Base-by-base conservation (phyloP, 35 echinoderm and acorn worm genomes). In the Heliocidaris erythrogramma region DNA sequence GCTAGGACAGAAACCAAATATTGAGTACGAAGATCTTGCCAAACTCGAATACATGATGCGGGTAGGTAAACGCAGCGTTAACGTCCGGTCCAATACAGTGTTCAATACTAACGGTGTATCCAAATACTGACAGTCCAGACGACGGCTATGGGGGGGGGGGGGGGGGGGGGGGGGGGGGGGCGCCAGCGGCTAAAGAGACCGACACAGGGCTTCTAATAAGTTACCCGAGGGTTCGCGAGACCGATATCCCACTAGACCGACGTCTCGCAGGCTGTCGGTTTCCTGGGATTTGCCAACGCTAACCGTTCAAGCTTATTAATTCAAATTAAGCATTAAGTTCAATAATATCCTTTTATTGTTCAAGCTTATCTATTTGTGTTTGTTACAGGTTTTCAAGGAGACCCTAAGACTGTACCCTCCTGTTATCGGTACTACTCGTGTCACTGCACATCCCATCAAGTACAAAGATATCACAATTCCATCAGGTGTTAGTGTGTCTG, bases 381-480 rank as follows among this genome's bases (percentile, higher is more conserved):
- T 91, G 5, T 49, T 48, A 11, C 14, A 92, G 95, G 93, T 96
- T 49, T 59, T 96, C 59, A 97, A 97, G 30, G 97, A 97, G 85
- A 48, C 95, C 10, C 90, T 97, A 5, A 95, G 97, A 24, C 27
- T 97, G 18, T 96, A 86, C 47, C 93, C 97, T 31, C 97, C 97
- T 56, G 94, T 94, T 4, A 49, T 48, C 13, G 97, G 97, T 10
- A 96, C 90, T 30, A 21, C 47, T 9, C 88, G 97, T 5, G 17
- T 49, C n/a, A 69, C 88, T 30, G 49, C 71, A 5, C n/a, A 88
- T 48, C 60, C 87, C 4, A 88, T 87, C 49, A 60, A 95, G 17
- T 49, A 94, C 30, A 78, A 94, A 56, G 95, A 94, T 2, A 59
- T 85, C 27, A 92, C 88, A 6, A 95, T 97, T 14, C 97, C 95